Base-by-base conservation (phyloP, 2,888 invertebrate genomes). In the Timema podura region DNA sequence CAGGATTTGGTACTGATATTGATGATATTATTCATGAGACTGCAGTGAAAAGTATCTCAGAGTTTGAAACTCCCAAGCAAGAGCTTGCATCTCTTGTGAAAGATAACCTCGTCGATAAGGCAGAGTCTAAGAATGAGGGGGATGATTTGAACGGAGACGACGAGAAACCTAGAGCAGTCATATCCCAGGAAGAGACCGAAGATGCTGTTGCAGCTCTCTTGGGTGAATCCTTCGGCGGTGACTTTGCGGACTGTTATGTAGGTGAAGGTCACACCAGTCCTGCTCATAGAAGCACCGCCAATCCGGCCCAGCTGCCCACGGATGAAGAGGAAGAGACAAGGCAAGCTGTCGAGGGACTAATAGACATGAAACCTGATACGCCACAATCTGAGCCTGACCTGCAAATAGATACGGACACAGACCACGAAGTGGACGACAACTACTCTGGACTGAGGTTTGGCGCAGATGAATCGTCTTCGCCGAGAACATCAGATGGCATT, bases 141-240 rank as follows among this genome's bases (percentile, higher is more conserved):
- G 86, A 86, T 9, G 87, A 87, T 67, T 88, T 88, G 77, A 74
- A 81, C 10, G 54, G 66, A 44, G 72, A 71, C 0, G 91, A 91
- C 73, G 92, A 92, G 77, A 93, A 92, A 78, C 91, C 91, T 0
- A 85, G 93, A 65, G 91, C 91, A 10, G 85, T 91, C 0, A 95
- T 95, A 77, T 95, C 94, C 0, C 95, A 95, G 81, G 95, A 95
- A 82, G 95, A 95, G 82, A 95, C 95, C 0, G 95, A 93, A 81
- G 94, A 94, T 80, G 95, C 95, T 0, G 95, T 95, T 0, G 94
- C 94, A 9, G 94, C 95, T 0, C 82, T 95, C 47, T 81, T 95
- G 69, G 93, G 92, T 46, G 94, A 94, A 80, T 93, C 93, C 75
- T 93, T 95, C 78, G 91, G 92, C 1, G 89, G 87, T 70, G 79